Conservation (phyloP, 1,140 invertebrate species). For the Limonius californicus region DNA sequence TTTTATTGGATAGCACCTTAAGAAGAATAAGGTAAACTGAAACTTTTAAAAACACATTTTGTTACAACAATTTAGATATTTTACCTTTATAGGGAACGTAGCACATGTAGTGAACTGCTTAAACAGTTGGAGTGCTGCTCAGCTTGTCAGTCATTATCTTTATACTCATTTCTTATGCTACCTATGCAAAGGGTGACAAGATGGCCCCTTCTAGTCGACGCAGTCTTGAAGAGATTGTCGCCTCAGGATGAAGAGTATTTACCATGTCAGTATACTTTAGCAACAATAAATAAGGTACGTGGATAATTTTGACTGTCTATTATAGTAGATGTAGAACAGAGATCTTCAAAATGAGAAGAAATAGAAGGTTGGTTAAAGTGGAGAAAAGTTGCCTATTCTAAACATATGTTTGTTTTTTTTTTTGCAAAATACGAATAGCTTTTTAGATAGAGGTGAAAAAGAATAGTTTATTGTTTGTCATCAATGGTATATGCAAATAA, state of each 20-base stretch:
- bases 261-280: slow-evolving; percentile 72
- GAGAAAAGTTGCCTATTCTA: too few relatives aligned
- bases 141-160: slow-evolving; percentile 78
- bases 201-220: slow-evolving; percentile 87
- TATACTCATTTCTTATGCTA: slow-evolving; percentile 92
- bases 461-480: too few relatives aligned
- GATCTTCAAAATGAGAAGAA: too few relatives aligned
- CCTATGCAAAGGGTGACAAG: slow-evolving; percentile 97
- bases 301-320: too few relatives aligned
- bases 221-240: slow-evolving; percentile 77
- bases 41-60: too few relatives aligned
- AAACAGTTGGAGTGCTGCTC: slow-evolving; percentile 73
- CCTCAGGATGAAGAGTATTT: slow-evolving; percentile 66
- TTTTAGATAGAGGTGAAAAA: too few relatives aligned
- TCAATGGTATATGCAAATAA: too few relatives aligned
- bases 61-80: too few relatives aligned
- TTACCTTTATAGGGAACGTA: slow-evolving; percentile 52
- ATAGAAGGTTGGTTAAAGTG: too few relatives aligned
- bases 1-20: slow-evolving; percentile 77
- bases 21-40: slow-evolving; percentile 74
- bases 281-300: slow-evolving; percentile 64
- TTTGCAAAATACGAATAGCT: too few relatives aligned
- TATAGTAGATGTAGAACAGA: too few relatives aligned
- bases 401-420: too few relatives aligned
- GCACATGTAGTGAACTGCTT: slow-evolving; percentile 68